Conservation (phyloP, 2,888 invertebrate species). For the Tetheella fluctuosa region DNA sequence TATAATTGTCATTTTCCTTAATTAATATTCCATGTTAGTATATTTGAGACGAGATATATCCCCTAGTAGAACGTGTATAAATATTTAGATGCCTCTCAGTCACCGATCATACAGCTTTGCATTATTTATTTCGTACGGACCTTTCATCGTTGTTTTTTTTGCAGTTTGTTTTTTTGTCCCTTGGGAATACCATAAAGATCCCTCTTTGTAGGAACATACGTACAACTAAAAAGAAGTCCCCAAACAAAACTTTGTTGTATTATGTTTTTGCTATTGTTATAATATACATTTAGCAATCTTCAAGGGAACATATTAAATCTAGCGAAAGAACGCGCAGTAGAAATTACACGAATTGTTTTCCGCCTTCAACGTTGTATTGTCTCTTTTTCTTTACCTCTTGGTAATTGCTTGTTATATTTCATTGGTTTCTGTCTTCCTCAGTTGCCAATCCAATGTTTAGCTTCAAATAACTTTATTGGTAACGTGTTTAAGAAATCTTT, state of each 20-base stretch:
- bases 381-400: background rate
- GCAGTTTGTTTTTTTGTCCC: background rate
- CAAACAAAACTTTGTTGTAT: background rate
- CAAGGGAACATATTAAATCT: background rate
- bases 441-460: too few relatives aligned
- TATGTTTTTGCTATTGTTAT: background rate
- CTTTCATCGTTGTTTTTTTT: background rate
- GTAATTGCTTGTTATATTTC: background rate
- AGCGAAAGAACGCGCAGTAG: background rate
- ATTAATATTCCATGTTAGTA: background rate
- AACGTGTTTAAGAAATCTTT: too few relatives aligned
- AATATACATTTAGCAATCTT: background rate
- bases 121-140: background rate
- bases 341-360: background rate
- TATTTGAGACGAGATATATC: background rate
- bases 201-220: background rate
- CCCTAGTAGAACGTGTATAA: background rate
- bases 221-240: background rate
- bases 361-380: background rate
- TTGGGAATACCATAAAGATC: background rate
- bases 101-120: background rate
- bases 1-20: too few relatives aligned
- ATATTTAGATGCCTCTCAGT: background rate
- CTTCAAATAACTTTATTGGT: too few relatives aligned
- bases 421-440: too few relatives aligned